Conservation (phyloP, 2,888 invertebrate genomes). For the Synergus japonicus region DNA sequence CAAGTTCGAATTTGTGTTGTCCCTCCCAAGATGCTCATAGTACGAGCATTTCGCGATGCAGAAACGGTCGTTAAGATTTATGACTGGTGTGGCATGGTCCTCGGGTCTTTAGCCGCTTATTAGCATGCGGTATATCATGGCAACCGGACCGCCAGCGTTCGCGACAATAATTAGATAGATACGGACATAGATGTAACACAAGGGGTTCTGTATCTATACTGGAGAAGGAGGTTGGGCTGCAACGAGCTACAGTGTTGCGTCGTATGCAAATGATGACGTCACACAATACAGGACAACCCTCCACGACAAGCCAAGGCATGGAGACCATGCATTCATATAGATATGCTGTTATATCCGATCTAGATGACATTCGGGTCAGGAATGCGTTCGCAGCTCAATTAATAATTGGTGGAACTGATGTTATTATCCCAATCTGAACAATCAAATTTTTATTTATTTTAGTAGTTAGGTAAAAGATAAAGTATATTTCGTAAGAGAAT, state of each 20-base stretch:
- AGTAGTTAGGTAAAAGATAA: not conserved
- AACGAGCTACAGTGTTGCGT: conserved; percentile 69
- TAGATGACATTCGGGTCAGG: conserved; percentile 27
- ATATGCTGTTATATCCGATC: conserved; percentile 47
- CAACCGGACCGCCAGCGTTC: conserved; percentile 67
- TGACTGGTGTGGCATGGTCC: conserved; percentile 70
- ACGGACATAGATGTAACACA: conserved; percentile 70
- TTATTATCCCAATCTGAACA: not conserved
- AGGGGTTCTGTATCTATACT: conserved; percentile 61
- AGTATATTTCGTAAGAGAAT: not conserved
- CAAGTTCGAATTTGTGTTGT: not conserved
- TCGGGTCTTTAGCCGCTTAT: conserved; percentile 77
- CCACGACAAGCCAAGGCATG: conserved; percentile 61
- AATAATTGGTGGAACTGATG: not conserved
- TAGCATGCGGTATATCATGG: conserved; percentile 77
- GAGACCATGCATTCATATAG: conserved; percentile 49
- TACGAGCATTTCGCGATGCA: conserved; percentile 57
- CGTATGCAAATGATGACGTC: conserved; percentile 77
- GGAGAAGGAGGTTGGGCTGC: conserved; percentile 63
- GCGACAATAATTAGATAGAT: conserved; percentile 78
- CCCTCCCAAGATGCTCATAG: conserved; percentile 66
- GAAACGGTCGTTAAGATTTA: conserved; percentile 75
- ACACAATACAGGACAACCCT: conserved; percentile 73
- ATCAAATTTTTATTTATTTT: not conserved
- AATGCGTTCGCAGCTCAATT: conserved; percentile 11